phyloP scores from a whole-genome alignment of 37 sponge, comb jelly and placozoan species.

The Chondrilla cf. caribensis region DNA sequence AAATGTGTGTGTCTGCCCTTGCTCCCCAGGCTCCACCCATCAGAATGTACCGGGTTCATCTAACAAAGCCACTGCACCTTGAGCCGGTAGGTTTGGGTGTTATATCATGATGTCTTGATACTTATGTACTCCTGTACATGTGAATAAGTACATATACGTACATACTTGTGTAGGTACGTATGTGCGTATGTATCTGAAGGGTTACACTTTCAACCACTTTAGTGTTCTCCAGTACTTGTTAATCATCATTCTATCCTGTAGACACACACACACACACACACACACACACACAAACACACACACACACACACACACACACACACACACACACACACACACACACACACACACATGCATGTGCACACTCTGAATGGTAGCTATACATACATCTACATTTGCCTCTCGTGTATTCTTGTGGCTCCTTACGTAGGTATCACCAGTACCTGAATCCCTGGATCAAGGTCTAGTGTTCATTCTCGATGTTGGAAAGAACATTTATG shows the following conservation, averaged over 20 bases:
- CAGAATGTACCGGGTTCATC: constrained; percentile 40
- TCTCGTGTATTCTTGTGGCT: not conserved
- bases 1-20: not conserved
- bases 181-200: too few species aligned
- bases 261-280: too few species aligned
- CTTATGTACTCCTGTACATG: not conserved
- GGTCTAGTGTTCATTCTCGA: constrained; percentile 86
- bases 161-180: too few species aligned
- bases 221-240: too few species aligned
- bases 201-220: too few species aligned
- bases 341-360: not conserved
- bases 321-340: not conserved
- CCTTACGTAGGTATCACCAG: constrained; percentile 37
- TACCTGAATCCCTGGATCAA: constrained; percentile 59
- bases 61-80: constrained; percentile 43
- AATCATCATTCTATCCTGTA: too few species aligned
- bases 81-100: constrained; percentile 45
- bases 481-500: constrained; percentile 57
- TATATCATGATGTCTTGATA: not conserved
- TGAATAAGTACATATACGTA: constrained; percentile 6
- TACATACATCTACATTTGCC: not conserved
- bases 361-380: not conserved
- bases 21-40: constrained; percentile 26
- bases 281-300: too few species aligned
- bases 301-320: too few species aligned